Conservation (phyloP, 2,797 vertebrate genomes). For the Monodelphis domestica region DNA sequence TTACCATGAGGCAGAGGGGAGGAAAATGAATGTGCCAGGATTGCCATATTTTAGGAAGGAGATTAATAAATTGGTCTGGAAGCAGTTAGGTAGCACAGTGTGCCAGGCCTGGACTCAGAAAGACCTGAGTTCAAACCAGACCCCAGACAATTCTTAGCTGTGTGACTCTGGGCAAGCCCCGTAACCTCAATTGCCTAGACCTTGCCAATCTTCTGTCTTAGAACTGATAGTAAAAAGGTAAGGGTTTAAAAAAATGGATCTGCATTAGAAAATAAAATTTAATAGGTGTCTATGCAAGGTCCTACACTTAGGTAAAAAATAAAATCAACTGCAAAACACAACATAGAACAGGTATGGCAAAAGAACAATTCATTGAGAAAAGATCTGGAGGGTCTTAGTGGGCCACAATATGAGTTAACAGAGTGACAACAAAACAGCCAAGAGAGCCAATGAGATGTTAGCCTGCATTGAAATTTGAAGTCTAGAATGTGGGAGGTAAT, state of each 20-base stretch:
- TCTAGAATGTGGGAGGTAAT: neutral
- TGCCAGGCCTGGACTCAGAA: too few species aligned
- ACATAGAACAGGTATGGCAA: neutral
- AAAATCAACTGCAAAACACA: neutral
- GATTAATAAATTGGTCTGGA: neutral
- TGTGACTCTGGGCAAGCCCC: too few species aligned
- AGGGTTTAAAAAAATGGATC: too few species aligned
- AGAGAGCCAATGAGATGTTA: neutral
- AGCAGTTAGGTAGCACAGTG: too few species aligned
- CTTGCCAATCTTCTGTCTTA: too few species aligned
- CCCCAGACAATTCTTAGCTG: too few species aligned
- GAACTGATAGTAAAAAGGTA: too few species aligned
- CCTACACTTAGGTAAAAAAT: neutral
- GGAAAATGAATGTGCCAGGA: neutral
- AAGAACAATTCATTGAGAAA: neutral
- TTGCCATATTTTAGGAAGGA: neutral
- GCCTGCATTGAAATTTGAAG: neutral
- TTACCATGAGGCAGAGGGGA: neutral
- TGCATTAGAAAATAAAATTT: neutral
- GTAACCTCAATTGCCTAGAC: too few species aligned
- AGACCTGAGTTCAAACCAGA: too few species aligned
- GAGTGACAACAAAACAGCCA: neutral
- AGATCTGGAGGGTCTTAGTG: neutral
- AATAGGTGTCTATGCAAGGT: neutral
- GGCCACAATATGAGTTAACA: neutral